A percentile compares a stretch with the other conserved stretches of the same genome.
Conservation (phyloP, 2,113 vertebrate species). For the Campylomormyrus numenius region DNA sequence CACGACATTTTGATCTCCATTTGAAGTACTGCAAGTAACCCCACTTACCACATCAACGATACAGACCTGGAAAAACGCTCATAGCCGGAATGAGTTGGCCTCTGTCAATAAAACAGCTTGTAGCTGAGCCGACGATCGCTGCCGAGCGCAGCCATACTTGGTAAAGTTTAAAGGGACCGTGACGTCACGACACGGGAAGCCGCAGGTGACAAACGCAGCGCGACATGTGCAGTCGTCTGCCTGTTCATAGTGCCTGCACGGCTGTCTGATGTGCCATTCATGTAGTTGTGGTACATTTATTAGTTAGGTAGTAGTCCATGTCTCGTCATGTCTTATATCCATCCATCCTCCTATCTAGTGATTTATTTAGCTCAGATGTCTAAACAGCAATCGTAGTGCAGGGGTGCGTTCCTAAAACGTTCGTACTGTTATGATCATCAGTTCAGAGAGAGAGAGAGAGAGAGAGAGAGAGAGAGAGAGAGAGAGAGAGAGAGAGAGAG, state of each 20-base stretch:
- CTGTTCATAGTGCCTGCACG: neutral
- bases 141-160: neutral
- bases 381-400: neutral
- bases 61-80: neutral
- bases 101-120: neutral
- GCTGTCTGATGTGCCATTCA: neutral
- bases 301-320: neutral
- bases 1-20: neutral
- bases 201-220: neutral
- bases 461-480: too few species aligned
- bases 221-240: neutral
- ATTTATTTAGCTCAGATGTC: neutral
- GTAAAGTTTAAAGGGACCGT: neutral
- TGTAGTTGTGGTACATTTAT: neutral
- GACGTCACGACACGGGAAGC: neutral
- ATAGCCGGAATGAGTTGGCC: neutral
- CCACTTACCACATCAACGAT: neutral
- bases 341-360: neutral
- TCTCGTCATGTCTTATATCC: neutral
- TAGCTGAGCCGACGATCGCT: neutral
- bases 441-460: too few species aligned
- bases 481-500: too few species aligned
- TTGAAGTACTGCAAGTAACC: neutral
- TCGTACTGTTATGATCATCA: too few species aligned
- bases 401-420: too few species aligned